A percentile compares a stretch with the other conserved stretches of the same genome.
phyloP scores from a whole-genome alignment of 1,140 invertebrate genomes.

The Drosophila dunni region DNA sequence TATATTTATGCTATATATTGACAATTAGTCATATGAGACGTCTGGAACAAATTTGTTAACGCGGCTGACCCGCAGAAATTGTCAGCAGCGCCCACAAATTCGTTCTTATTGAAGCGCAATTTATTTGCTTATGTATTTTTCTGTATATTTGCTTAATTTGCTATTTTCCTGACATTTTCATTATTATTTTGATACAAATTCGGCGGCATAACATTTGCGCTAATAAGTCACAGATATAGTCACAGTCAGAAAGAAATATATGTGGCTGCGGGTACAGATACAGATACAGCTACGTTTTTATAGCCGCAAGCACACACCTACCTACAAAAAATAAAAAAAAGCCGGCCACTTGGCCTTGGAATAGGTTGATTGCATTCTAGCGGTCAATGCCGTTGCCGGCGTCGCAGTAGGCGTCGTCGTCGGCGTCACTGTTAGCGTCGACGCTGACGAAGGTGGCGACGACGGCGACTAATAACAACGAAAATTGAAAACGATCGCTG shows the following conservation, averaged over 20 bases:
- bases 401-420: conserved; percentile 30
- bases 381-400: conserved; percentile 75
- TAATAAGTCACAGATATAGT: conserved; percentile 42
- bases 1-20: no score
- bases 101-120: not conserved
- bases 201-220: conserved; percentile 17
- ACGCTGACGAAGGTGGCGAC: conserved; percentile 56
- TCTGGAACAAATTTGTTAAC: conserved; percentile 29
- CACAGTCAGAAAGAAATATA: conserved; percentile 20
- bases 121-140: conserved; percentile 25
- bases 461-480: conserved; percentile 49
- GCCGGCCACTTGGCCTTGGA: conserved; percentile 83
- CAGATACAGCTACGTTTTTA: conserved; percentile 38
- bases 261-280: not conserved
- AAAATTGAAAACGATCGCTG: conserved; percentile 77
- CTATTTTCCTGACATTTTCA: conserved; percentile 45
- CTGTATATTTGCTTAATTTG: conserved; percentile 6
- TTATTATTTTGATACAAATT: conserved; percentile 47
- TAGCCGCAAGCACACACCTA: conserved; percentile 56
- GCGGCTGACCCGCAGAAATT: conserved; percentile 18
- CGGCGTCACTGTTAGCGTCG: conserved; percentile 13
- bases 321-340: conserved; percentile 54
- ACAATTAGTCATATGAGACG: conserved; percentile 54
- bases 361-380: conserved; percentile 84
- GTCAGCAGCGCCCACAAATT: conserved; percentile 17